Percentiles rank a stretch among this genome's conserved stretches.
Evolutionary conservation across 2,113 vertebrate genomes (phyloP).

Genomic region (Oryzias curvinotus): DNA sequence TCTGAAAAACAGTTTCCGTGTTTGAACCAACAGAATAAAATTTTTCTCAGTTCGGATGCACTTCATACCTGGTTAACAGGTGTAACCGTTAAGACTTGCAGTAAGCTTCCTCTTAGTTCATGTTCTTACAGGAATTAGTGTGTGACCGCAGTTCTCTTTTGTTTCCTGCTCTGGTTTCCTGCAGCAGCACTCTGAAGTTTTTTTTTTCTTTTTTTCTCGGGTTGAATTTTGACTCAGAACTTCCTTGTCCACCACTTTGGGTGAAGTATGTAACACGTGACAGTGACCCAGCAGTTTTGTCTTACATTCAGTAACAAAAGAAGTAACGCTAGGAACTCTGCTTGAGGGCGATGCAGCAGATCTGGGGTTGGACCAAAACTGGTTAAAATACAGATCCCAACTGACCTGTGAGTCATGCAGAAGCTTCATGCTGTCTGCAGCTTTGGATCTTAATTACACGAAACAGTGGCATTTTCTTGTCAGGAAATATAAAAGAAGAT

Average conservation of each 20-base stretch:
- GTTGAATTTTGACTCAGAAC: constrained; percentile 2
- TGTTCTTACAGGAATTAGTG: constrained; percentile 27
- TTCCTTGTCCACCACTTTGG: constrained; percentile 32
- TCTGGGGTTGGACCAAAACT: too few species aligned
- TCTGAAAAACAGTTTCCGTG: too few species aligned
- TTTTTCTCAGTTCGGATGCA: too few species aligned
- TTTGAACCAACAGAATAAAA: too few species aligned
- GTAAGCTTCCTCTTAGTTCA: background rate
- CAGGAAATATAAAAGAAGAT: too few species aligned
- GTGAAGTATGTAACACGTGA: background rate
- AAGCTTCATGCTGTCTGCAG: too few species aligned
- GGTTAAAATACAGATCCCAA: too few species aligned
- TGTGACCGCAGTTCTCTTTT: constrained; percentile 2
- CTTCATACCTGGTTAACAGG: background rate
- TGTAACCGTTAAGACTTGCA: constrained; percentile 22
- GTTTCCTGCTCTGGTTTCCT: background rate
- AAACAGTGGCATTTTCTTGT: too few species aligned
- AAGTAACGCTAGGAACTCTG: too few species aligned
- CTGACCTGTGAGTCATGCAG: too few species aligned
- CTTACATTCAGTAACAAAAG: too few species aligned
- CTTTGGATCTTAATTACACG: too few species aligned
- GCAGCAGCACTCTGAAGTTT: background rate
- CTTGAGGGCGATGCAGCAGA: background rate
- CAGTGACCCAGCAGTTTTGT: background rate
- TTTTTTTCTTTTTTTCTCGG: background rate